Evolutionary conservation across 2,113 vertebrate genomes (phyloP).

Genomic region (Empidonax alnorum): DNA sequence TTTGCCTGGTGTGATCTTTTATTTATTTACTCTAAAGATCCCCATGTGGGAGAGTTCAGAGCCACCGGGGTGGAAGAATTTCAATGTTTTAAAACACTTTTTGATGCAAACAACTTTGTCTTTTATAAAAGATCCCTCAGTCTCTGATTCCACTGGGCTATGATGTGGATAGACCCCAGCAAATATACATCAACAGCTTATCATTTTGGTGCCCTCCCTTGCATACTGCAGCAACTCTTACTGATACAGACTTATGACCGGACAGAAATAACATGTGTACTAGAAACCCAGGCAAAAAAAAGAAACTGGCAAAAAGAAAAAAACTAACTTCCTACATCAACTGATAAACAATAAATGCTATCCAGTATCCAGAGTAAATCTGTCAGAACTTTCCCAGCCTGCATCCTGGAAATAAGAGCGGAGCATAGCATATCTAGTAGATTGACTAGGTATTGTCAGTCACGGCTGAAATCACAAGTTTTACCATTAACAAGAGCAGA

Average conservation of each 20-base stretch:
- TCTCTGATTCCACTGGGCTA: neutral
- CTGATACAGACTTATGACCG: neutral
- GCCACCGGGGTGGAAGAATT: neutral
- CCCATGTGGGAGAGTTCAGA: slow-evolving; percentile 2
- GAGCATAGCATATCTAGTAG: neutral
- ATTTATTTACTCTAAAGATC: slow-evolving; percentile 50
- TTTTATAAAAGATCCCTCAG: neutral
- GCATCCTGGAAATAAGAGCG: neutral
- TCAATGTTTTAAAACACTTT: slow-evolving; percentile 11
- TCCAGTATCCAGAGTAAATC: neutral
- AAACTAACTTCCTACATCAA: neutral
- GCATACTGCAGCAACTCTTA: neutral
- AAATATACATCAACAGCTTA: neutral
- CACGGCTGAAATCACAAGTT: neutral
- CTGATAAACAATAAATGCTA: neutral
- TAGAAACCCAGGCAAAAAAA: neutral
- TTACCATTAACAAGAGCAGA: neutral
- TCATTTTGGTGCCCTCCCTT: neutral
- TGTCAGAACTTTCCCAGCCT: neutral
- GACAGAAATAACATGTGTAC: neutral
- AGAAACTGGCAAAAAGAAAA: neutral
- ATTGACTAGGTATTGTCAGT: neutral
- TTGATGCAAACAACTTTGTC: neutral
- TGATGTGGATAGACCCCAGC: neutral
- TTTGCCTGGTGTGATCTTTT: slow-evolving; percentile 36